phyloP scores from a whole-genome alignment of 2,888 invertebrate species.

The Lottia scabra region DNA sequence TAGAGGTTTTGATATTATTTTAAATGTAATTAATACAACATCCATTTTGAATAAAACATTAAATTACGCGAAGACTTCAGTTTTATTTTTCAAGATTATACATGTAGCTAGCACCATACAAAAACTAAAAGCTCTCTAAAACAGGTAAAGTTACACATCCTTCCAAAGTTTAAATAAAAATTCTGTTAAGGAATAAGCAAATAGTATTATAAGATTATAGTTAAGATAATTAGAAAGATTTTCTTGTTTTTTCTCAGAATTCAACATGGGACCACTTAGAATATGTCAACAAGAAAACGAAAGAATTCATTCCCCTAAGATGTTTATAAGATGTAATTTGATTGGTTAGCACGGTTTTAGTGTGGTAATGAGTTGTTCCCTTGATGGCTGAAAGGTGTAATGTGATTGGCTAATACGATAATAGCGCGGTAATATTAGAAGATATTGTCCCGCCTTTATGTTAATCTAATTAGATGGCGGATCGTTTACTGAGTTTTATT shows the following conservation, averaged over 20 bases:
- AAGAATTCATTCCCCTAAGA: not conserved
- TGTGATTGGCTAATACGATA: not conserved
- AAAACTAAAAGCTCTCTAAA: no score
- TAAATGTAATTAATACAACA: no score
- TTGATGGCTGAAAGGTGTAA: not conserved
- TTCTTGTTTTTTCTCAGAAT: not conserved
- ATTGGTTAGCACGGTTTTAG: not conserved
- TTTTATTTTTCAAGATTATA: no score
- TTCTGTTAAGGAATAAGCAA: no score
- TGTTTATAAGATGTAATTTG: not conserved
- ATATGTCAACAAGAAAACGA: not conserved
- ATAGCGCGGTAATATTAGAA: not conserved
- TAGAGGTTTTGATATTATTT: no score
- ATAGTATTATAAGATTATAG: no score
- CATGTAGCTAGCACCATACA: no score
- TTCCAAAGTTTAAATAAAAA: no score
- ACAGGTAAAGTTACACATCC: no score
- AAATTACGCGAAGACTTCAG: no score
- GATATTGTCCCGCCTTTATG: slow-evolving; percentile 4
- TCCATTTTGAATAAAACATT: no score
- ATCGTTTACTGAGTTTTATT: not conserved
- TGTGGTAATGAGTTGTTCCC: not conserved
- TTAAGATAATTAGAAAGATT: no score
- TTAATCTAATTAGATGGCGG: not conserved
- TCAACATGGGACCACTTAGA: slow-evolving; percentile 2